These are phyloP conservation scores for Scaptomyza montana DNA, from an alignment of 1,140 invertebrate species.

Conservation along the genomic window DNA sequence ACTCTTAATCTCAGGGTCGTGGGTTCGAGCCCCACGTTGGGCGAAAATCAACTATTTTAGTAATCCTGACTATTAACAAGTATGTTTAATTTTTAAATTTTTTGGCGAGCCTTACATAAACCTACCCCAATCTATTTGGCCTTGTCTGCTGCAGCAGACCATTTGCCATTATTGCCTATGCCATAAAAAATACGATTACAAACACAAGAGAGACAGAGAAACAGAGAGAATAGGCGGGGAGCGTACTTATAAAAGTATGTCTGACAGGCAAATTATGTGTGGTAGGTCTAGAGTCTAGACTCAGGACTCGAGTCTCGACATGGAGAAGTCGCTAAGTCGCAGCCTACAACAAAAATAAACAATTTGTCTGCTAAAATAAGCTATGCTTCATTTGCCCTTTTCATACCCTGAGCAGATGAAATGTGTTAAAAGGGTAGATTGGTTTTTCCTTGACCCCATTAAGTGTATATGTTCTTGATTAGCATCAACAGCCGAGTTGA, in stretches of 20 bases:
- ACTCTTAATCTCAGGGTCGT: slow-evolving; percentile 92
- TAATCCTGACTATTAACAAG: slow-evolving; percentile 85
- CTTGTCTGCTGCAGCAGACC: slow-evolving; percentile 46
- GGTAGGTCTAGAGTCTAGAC: slow-evolving; percentile 10
- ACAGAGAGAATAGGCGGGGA: neutral
- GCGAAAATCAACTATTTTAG: neutral
- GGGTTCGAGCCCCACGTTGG: slow-evolving; percentile 1
- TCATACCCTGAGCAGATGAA: neutral
- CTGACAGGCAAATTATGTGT: slow-evolving; percentile 10
- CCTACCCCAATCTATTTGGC: slow-evolving; percentile 55
- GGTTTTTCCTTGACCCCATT: no score
- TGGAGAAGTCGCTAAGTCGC: slow-evolving; percentile 9
- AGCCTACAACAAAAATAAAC: slow-evolving; percentile 43
- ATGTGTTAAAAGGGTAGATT: neutral
- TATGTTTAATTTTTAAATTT: slow-evolving; percentile 15
- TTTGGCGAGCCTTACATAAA: slow-evolving; percentile 16
- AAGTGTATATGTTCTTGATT: no score
- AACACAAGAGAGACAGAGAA: neutral
- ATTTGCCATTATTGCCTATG: slow-evolving; percentile 15
- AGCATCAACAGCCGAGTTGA: no score
- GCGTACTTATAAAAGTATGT: neutral
- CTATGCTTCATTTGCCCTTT: neutral
- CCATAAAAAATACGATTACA: slow-evolving; percentile 26
- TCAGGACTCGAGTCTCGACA: no score
- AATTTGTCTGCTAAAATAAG: slow-evolving; percentile 57